These are phyloP conservation scores for Gallinago stenura DNA, from an alignment of 2,797 vertebrate species.

Conservation along the genomic window DNA sequence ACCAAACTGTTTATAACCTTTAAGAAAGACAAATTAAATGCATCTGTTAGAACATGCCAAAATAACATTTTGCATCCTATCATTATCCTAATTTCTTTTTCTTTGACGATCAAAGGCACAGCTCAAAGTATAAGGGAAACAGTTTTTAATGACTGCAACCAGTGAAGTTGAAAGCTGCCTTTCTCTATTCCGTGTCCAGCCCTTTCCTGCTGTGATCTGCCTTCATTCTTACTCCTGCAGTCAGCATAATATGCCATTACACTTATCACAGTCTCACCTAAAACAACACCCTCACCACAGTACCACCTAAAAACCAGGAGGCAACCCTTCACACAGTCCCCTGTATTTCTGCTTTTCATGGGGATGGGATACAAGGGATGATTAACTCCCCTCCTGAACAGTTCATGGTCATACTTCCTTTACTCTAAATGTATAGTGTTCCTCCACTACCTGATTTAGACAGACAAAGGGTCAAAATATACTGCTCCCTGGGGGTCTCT, in stretches of 20 bases:
- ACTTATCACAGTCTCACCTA: neutral
- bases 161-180: neutral
- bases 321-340: neutral
- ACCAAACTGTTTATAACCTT: neutral
- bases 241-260: neutral
- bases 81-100: neutral
- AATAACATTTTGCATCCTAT: neutral
- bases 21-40: neutral
- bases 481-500: neutral
- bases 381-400: neutral
- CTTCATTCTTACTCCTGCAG: neutral
- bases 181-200: accelerated
- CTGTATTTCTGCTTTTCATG: neutral
- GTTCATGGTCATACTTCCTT: neutral
- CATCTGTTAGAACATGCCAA: neutral
- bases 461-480: neutral
- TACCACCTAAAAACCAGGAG: neutral
- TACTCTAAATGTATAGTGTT: neutral
- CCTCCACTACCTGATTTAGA: neutral
- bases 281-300: neutral
- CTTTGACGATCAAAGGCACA: neutral
- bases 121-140: neutral
- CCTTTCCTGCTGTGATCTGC: neutral
- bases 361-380: neutral
- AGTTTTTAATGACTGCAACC: neutral